Conservation (phyloP, 2,888 invertebrate genomes). For the Hirtodrosophila duncani region DNA sequence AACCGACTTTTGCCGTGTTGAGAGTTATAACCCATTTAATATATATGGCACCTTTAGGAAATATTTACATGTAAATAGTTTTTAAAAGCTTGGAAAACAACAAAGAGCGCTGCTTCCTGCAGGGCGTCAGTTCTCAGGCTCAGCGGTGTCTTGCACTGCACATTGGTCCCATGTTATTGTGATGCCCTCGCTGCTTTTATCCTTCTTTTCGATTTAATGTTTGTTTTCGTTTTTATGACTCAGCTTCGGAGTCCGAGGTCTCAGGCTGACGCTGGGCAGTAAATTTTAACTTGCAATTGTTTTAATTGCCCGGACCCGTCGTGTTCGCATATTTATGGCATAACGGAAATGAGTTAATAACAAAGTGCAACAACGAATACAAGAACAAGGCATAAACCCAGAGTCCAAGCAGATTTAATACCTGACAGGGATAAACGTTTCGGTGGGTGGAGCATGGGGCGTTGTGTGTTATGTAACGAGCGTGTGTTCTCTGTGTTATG, state of each 20-base stretch:
- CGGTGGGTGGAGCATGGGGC: slow-evolving; percentile 1
- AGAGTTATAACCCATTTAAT: no score
- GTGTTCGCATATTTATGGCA: slow-evolving; percentile 72
- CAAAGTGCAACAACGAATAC: no score
- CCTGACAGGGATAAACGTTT: slow-evolving; percentile 71
- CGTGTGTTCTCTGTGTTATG: slow-evolving; percentile 8
- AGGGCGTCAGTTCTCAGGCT: no score
- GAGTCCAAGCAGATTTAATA: slow-evolving; percentile 56
- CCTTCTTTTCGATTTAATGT: no score
- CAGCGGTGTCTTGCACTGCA: no score
- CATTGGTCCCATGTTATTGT: no score
- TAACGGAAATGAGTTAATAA: slow-evolving; percentile 72
- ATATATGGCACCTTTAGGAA: no score
- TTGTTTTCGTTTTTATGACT: slow-evolving; percentile 65
- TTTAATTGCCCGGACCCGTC: slow-evolving; percentile 65
- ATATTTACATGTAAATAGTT: no score
- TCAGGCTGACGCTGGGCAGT: slow-evolving; percentile 60
- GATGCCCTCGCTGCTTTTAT: no score
- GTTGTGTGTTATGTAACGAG: neutral
- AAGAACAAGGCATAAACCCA: slow-evolving; percentile 44
- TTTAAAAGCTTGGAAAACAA: no score
- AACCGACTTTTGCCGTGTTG: no score
- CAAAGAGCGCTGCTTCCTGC: no score
- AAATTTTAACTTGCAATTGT: slow-evolving; percentile 71
- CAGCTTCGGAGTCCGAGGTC: slow-evolving; percentile 31